phyloP scores from a whole-genome alignment of 2,113 vertebrate species.

The Poecilia latipinna region DNA sequence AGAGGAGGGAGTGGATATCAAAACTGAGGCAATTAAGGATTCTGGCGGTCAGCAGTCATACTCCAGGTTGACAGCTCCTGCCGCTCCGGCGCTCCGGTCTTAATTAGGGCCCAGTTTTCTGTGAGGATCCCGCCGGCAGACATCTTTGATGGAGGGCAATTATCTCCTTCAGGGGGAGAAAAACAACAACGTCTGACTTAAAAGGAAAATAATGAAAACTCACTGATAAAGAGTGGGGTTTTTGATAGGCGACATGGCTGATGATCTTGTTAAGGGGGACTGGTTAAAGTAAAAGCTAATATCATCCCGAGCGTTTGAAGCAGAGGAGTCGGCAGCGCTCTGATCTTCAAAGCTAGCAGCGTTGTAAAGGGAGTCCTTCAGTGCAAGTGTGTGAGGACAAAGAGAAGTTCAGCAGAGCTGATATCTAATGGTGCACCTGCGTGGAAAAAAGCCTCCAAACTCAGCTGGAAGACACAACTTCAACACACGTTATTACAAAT shows the following conservation, averaged over 20 bases:
- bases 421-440: constrained; percentile 14
- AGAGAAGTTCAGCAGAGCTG: constrained; percentile 3
- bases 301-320: constrained; percentile 33
- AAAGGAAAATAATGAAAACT: constrained; percentile 53
- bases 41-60: constrained; percentile 51
- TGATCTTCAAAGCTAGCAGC: constrained; percentile 60
- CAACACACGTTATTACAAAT: background rate
- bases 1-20: constrained; percentile 30
- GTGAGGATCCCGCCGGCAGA: constrained; percentile 35
- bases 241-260: constrained; percentile 21
- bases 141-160: constrained; percentile 68
- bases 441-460: constrained; percentile 34
- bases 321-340: constrained; percentile 29
- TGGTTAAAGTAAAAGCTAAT: constrained; percentile 40
- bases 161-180: constrained; percentile 51
- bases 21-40: constrained; percentile 72
- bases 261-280: constrained; percentile 17
- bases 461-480: background rate
- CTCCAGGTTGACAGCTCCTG: constrained; percentile 63
- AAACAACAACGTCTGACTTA: constrained; percentile 29
- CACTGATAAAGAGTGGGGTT: constrained; percentile 19
- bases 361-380: constrained; percentile 37
- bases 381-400: constrained; percentile 9
- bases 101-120: constrained; percentile 72
- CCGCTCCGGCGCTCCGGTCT: constrained; percentile 43